Evolutionary conservation across 2,797 vertebrate genomes (phyloP), one percentile per base, ranked within the genome.

Genomic region (Pseudopleuronectes americanus): DNA sequence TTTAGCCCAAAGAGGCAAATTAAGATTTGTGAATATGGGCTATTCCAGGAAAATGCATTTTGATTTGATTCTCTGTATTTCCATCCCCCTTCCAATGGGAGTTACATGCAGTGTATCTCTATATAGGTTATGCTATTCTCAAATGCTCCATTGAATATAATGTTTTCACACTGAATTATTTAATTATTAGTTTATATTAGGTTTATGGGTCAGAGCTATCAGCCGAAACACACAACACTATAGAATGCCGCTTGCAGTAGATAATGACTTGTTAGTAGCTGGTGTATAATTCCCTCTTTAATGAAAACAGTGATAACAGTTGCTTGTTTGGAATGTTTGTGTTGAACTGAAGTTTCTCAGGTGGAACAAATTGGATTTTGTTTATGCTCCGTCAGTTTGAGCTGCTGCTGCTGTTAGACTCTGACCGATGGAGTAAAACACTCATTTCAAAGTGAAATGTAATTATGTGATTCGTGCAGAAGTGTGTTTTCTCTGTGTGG

Each of bases 351-450:
- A 14, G 2, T 67, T 79, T 56, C 63, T 66, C 65, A 76, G 57
- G 64, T 73, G 57, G 71, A 84, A 80, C 82, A 81, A 89, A 92
- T 84, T 68, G 41, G 62, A 77, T 88, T 89, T 57, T 78, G 80
- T 80, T 82, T 70, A 51, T 84, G 49, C 54, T 57, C 59, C 22
- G 52, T 57, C 24, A 22, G 60, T 41, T 60, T 52, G 36, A 63
- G 31, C 45, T 63, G 65, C 16, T 28, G 17, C 26, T 71, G 33
- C 51, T 62, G 76, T 17, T 10, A 19, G 38, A 57, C 58, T 54
- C 49, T 57, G 57, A 71, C 49, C 57, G 73, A 14, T 38, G 55
- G 33, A 75, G 52, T 67, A 58, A 68, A 84, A 78, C 81, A 26
- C n/a, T 57, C 70, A 84, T 83, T 85, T 80, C 47, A 74, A 73